Evolutionary conservation across 2,113 vertebrate species (phyloP), one percentile per base, ranked within the genome.

Genomic region (Cinclus cinclus): DNA sequence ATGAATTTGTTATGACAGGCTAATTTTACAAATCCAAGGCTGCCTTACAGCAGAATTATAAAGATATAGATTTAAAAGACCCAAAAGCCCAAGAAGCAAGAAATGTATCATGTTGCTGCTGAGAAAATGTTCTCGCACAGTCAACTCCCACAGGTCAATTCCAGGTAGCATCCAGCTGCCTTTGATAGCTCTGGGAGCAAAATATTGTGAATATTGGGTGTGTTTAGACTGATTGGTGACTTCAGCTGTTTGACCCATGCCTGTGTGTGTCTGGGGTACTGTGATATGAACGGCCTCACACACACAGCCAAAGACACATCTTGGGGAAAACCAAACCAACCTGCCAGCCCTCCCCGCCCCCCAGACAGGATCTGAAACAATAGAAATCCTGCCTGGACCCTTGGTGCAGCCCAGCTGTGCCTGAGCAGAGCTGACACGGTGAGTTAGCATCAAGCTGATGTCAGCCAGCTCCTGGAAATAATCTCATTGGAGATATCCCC

Each of bases 1-100:
- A 94, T 85, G 94, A 92, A 97, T 97, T 96, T 97, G 94, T 97
- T 96, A 94, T 96, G 96, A 96, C 96, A 97, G 94, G 67, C 85
- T 96, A 91, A 97, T 96, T 97, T 96, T 90, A 95, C 93, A 97
- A 97, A 95, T 59, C 91, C 87, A 77, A 77, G 63, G 83, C 85
- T 97, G 89, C 83, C 92, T 97, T 92, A 95, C 82, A 39, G 94
- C 71, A 63, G 86, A 96, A 94, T 93, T 93, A 92, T 80, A 84
- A 93, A 95, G 94, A 89, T 90, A 90, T 87, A 91, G 90, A 77
- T 91, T 78, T n/a, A 94, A 90, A 90, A 76, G 44, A 3, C 1
- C 12, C 27, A 41, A 68, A 91, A 75, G 50, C 39, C 67, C 41
- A 27, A 92, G 86, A 90, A 87, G n/a, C 62, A 59, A 65, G 53